Evolutionary conservation across 1,140 invertebrate genomes (phyloP), one percentile per base, ranked within the genome.

Genomic region (Sycophila sp.): DNA sequence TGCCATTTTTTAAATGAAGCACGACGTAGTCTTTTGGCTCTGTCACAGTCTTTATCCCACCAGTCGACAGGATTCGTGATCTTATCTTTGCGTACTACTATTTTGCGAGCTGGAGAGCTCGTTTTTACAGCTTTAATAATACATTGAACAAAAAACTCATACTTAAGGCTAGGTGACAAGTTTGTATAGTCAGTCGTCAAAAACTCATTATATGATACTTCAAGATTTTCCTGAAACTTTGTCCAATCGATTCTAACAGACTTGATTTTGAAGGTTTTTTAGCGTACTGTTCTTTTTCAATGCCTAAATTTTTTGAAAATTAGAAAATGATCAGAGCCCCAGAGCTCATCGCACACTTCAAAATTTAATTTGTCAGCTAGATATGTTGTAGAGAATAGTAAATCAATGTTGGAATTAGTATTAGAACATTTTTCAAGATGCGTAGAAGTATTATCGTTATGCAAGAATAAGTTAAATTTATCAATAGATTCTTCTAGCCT

Each of bases 11-110:
- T 45, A n/a, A n/a, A n/a, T n/a, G n/a, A n/a, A n/a, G n/a, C n/a
- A n/a, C n/a, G n/a, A n/a, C n/a, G n/a, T n/a, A 45, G n/a, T 45
- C 42, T 45, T 45, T 45, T 45, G 42, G n/a, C 42, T 45, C n/a
- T 45, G n/a, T 45, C 42, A 45, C 42, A 45, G n/a, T 45, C 42
- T 45, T 45, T 45, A 45, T 45, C 42, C 42, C 42, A n/a, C 42
- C 7, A 45, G 4, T 7, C 42, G 8, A 45, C 42, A 45, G 42
- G 42, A 45, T 45, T 45, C n/a, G n/a, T 13, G 42, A n/a, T 45
- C 42, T 10, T 45, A 45, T 45, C n/a, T 45, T 45, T 45, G n/a
- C n/a, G 4, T 10, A 10, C n/a, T 10, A 7, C n/a, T 45, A 17
- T 13, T 45, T 45, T 45, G n/a, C 42, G 42, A 45, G n/a, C n/a